Base-by-base conservation (phyloP, 2,888 invertebrate species). In the Pecten maximus region DNA sequence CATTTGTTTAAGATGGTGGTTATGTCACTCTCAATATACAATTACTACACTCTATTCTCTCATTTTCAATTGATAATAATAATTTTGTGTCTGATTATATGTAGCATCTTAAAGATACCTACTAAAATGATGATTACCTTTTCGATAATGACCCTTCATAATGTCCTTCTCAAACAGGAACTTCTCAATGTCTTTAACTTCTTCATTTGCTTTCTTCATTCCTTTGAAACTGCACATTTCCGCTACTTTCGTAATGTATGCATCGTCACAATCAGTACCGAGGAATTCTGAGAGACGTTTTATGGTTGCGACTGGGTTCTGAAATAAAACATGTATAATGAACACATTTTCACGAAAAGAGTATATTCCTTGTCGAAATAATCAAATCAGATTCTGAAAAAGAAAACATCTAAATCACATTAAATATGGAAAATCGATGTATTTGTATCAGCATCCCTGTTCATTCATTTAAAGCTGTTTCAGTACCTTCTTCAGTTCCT, bases 141-240 rank as follows among this genome's bases (percentile, higher is more conserved):
- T 74, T 2, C 74, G 28, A 28, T 74, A 74, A 35, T 74, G 74
- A 8, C 74, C 74, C 74, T 74, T 74, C 74, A 74, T 74, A 10
- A 74, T 28, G 10, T 74, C 74, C 15, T 74, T 23, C 28, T 74
- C 74, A 74, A 74, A 74, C 74, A 28, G 28, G 74, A 35, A 74
- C 16, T 74, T 35, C 23, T 74, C 74, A 0, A 28, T 74, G 8
- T 48, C 12, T 35, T 88, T 88, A 0, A 44, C 50, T 3, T 40
- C 44, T 23, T 44, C 50, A 48, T 88, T 50, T 48, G 88, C 88
- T 44, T 88, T 44, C 23, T 44, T 40, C 40, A 88, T 40, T 35
- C 50, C 50, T 88, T 88, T 40, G 88, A 88, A 88, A n/a, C 28
- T 88, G 50, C 88, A 88, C 28, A 28, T 88, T 48, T 88, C 88